Conservation (phyloP, 1,140 invertebrate genomes). For the Rhagoletis pomonella region DNA sequence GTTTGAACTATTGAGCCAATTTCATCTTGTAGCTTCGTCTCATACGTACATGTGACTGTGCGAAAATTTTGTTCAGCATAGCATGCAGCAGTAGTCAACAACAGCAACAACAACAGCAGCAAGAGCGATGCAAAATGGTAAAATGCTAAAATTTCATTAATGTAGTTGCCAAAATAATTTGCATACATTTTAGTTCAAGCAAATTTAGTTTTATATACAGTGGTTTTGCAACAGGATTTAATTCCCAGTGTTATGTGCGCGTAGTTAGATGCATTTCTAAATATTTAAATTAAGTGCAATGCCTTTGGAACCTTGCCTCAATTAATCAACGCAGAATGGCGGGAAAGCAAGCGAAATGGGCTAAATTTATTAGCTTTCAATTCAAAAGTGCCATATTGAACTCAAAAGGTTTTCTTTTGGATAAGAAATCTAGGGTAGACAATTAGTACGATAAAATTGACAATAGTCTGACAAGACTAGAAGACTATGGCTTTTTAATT, state of each 20-base stretch:
- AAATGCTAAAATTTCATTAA: constrained; percentile 41
- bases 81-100: too few relatives aligned
- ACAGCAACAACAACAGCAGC: neutral
- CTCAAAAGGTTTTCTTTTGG: too few relatives aligned
- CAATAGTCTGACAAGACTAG: too few relatives aligned
- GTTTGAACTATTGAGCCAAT: constrained; percentile 52
- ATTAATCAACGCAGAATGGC: neutral
- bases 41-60: constrained; percentile 24
- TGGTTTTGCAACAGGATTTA: constrained; percentile 40
- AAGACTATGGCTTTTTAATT: too few relatives aligned
- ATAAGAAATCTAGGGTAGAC: too few relatives aligned
- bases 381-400: too few relatives aligned
- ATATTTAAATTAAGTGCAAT: neutral
- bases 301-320: neutral
- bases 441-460: too few relatives aligned
- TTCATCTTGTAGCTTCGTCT: constrained; percentile 27
- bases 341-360: neutral
- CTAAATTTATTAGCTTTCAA: neutral
- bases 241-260: constrained; percentile 22
- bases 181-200: constrained; percentile 14
- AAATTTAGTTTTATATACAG: neutral
- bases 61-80: neutral
- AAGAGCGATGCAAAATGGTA: neutral
- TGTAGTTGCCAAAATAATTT: constrained; percentile 51
- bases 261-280: neutral